These are phyloP conservation scores for Progne subis DNA, from an alignment of 2,113 vertebrate species.

Conservation along the genomic window DNA sequence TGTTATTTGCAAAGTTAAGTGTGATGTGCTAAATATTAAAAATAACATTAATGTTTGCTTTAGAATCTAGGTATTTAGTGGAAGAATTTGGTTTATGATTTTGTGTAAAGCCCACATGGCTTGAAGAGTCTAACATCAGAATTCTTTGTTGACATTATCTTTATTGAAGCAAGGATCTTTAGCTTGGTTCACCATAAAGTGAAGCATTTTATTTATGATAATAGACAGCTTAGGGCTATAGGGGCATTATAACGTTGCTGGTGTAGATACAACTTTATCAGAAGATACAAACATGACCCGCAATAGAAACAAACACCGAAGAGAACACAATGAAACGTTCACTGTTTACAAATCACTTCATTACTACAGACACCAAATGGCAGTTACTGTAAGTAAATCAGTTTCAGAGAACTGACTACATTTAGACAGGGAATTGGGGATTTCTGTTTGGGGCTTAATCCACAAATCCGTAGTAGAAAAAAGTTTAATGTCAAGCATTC, in stretches of 20 bases:
- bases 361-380: constrained; percentile 82
- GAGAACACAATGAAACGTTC: constrained; percentile 77
- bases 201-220: constrained; percentile 65
- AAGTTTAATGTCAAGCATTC: constrained; percentile 72
- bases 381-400: constrained; percentile 81
- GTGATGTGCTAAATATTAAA: background rate
- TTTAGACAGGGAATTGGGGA: constrained; percentile 68
- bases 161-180: constrained; percentile 81
- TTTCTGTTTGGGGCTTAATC: constrained; percentile 62
- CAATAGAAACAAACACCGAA: constrained; percentile 77
- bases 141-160: constrained; percentile 68
- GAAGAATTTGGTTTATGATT: background rate
- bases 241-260: constrained; percentile 76
- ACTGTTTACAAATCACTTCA: constrained; percentile 82
- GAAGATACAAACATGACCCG: constrained; percentile 76
- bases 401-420: constrained; percentile 69
- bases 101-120: background rate
- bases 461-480: constrained; percentile 77
- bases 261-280: constrained; percentile 76
- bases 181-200: constrained; percentile 70
- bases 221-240: constrained; percentile 69
- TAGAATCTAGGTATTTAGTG: background rate
- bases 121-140: constrained; percentile 14
- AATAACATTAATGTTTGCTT: background rate
- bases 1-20: background rate